Base-by-base conservation (phyloP, 1,140 invertebrate genomes). In the Drosophila bocqueti region DNA sequence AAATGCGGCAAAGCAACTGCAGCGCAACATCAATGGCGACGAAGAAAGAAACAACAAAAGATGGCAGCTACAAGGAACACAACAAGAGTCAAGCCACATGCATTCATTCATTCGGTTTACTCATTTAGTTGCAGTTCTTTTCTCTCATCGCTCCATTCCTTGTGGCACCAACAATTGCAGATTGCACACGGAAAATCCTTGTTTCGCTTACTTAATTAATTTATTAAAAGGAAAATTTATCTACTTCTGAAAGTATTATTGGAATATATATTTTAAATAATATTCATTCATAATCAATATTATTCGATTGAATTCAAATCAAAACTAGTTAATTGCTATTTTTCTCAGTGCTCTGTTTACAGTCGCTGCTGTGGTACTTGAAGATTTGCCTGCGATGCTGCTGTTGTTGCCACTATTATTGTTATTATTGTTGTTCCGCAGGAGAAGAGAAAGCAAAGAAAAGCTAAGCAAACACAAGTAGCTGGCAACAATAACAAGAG, bases 381-480 rank as follows among this genome's bases (percentile, higher is more conserved):
- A 87, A 72, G 65, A 86, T 77, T 83, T 80, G 61, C 43, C 67
- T 49, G 34, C 36, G 52, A 38, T 52, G 38, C 54, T 63, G 65
- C 58, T 55, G 63, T 46, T 43, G 62, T 34, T 50, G 47, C 46
- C 34, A 63, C 38, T 54, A 54, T 71, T 71, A 57, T 71, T 71
- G 49, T 71, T 67, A 71, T 71, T 71, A 68, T 57, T 73, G 46
- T 55, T 85, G 68, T 61, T 46, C 46, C 58, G 31, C 66, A 54
- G 54, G 43, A 62, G 50, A 26, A 36, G 34, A 81, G 65, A 69
- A 71, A 64, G 62, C 72, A 69, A 66, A 79, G 78, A 65, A 81
- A 86, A 79, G 81, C 83, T 76, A 66, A 87, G 63, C 85, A 79
- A 86, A 83, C 76, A 78, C 75, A 78, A 79, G 60, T 66, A 79